A percentile compares a stretch with the other conserved stretches of the same genome.
Conservation (phyloP, 2,797 vertebrate species). For the Melanogrammus aeglefinus region DNA sequence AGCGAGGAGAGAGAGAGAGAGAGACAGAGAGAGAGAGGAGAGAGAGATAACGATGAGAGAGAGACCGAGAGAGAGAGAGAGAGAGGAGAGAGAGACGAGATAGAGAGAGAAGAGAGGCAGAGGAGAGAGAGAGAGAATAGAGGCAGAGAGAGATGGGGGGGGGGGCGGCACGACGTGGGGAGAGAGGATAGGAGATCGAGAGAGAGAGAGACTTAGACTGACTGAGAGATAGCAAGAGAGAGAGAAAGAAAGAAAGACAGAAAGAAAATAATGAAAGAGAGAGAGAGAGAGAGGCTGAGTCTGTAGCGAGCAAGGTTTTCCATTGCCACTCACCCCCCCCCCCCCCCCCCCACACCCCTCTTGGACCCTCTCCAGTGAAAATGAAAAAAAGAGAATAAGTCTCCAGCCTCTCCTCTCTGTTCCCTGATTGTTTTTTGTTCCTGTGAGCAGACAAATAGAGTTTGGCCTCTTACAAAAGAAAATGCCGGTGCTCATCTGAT, state of each 20-base stretch:
- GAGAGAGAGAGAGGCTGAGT: not conserved
- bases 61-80: too few relatives aligned
- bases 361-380: constrained; percentile 67
- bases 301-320: not conserved
- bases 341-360: not conserved
- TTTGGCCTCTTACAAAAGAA: constrained; percentile 70
- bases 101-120: too few relatives aligned
- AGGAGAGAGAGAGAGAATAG: too few relatives aligned
- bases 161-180: too few relatives aligned
- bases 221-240: too few relatives aligned
- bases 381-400: constrained; percentile 37
- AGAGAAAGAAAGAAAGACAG: not conserved
- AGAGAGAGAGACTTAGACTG: too few relatives aligned
- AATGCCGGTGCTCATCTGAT: constrained; percentile 70
- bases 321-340: constrained; percentile 31
- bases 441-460: constrained; percentile 70
- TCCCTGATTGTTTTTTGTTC: constrained; percentile 67
- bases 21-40: too few relatives aligned
- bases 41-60: too few relatives aligned
- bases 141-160: too few relatives aligned
- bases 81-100: too few relatives aligned
- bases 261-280: not conserved
- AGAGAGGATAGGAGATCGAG: too few relatives aligned
- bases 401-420: constrained; percentile 23
- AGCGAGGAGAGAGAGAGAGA: too few relatives aligned